phyloP scores from a whole-genome alignment of 2,888 invertebrate genomes.

The Macaria notata region DNA sequence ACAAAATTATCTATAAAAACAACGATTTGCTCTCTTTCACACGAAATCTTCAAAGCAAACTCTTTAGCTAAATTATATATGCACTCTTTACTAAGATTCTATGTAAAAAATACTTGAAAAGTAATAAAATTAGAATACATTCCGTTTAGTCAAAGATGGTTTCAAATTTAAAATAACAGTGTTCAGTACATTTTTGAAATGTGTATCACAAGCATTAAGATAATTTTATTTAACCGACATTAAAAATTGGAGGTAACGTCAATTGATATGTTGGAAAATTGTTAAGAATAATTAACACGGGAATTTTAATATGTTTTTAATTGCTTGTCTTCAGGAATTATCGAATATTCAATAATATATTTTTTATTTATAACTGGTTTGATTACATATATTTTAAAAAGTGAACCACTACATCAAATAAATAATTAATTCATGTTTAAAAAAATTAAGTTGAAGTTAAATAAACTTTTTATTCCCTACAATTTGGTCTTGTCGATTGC shows the following conservation, averaged over 20 bases:
- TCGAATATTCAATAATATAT: slow-evolving; percentile 8
- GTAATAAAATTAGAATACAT: too few relatives aligned
- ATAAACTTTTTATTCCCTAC: not conserved
- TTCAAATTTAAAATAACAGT: too few relatives aligned
- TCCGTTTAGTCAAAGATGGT: too few relatives aligned
- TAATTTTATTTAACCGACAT: slow-evolving; percentile 7
- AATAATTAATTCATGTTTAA: too few relatives aligned
- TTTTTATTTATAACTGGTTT: slow-evolving; percentile 22
- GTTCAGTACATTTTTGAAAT: too few relatives aligned
- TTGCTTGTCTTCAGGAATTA: slow-evolving; percentile 46
- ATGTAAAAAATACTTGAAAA: too few relatives aligned
- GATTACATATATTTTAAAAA: slow-evolving; percentile 10
- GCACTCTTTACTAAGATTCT: too few relatives aligned
- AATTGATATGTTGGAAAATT: slow-evolving; percentile 68
- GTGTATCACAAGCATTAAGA: too few relatives aligned
- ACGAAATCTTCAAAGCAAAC: not conserved
- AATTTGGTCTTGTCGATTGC: not conserved
- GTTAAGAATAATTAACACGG: slow-evolving; percentile 37
- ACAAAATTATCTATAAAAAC: slow-evolving; percentile 36
- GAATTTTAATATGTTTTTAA: slow-evolving; percentile 46
- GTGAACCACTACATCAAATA: too few relatives aligned
- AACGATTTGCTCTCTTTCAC: slow-evolving; percentile 24
- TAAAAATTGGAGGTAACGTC: slow-evolving; percentile 42
- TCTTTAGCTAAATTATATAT: too few relatives aligned
- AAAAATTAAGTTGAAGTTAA: not conserved